Percentiles rank a stretch among this genome's conserved stretches.
Evolutionary conservation across 2,113 vertebrate genomes (phyloP).

Genomic region (Emydura subglobosa): DNA sequence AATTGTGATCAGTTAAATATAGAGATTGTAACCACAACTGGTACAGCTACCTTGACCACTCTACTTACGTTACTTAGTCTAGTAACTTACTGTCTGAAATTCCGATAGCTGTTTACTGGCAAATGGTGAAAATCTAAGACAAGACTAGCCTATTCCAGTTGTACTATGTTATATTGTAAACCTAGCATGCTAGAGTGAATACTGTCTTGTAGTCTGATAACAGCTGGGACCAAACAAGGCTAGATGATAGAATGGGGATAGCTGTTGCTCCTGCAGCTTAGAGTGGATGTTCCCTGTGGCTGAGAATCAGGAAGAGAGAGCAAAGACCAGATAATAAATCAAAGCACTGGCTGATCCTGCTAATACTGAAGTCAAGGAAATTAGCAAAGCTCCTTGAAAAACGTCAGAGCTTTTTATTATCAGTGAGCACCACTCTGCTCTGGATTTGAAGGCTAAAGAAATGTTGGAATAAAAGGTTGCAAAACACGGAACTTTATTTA

Average conservation of each 20-base stretch:
- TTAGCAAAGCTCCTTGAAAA: constrained; percentile 58
- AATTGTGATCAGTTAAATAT: not conserved
- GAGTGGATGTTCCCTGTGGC: not conserved
- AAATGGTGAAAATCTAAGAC: not conserved
- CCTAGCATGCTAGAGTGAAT: not conserved
- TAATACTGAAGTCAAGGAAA: constrained; percentile 60
- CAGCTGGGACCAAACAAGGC: not conserved
- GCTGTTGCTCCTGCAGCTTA: not conserved
- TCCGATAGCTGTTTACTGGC: not conserved
- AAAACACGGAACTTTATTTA: not conserved
- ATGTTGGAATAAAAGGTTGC: not conserved
- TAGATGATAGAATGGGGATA: not conserved
- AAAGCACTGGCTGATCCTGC: constrained; percentile 55
- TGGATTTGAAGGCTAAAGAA: constrained; percentile 7
- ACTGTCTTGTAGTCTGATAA: not conserved
- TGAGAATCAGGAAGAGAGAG: not conserved
- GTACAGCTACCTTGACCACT: not conserved
- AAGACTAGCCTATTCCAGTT: not conserved
- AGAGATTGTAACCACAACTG: not conserved
- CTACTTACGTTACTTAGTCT: not conserved
- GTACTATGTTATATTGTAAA: not conserved
- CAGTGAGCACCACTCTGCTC: not conserved
- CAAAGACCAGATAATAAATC: constrained; percentile 31
- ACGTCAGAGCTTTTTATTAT: constrained; percentile 40
- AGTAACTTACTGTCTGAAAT: not conserved